Percentiles rank a stretch among this genome's conserved stretches.
These are phyloP conservation scores for Fundulus diaphanus DNA, from an alignment of 2,797 vertebrate species.

Conservation along the genomic window DNA sequence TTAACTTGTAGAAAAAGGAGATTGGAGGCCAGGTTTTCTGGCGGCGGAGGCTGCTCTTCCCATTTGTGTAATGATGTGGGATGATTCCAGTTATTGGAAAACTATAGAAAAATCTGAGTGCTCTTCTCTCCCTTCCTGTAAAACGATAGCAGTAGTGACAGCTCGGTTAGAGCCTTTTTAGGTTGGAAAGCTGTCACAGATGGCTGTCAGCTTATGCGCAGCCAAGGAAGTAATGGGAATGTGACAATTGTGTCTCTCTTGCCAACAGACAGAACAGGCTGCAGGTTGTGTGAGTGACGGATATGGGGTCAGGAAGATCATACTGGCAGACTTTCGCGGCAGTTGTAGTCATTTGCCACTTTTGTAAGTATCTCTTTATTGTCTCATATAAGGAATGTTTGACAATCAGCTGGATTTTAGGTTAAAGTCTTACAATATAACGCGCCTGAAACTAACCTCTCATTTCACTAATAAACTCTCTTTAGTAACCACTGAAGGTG, in stretches of 20 bases:
- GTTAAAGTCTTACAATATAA: background rate
- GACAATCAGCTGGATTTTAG: background rate
- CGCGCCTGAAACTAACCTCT: background rate
- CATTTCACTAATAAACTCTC: conserved; percentile 20
- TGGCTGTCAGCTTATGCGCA: conserved; percentile 49
- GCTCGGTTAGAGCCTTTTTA: conserved; percentile 58
- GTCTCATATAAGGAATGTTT: conserved; percentile 16
- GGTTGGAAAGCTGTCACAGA: conserved; percentile 68
- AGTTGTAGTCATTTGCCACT: conserved; percentile 56
- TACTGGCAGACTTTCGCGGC: conserved; percentile 56
- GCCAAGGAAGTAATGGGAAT: conserved; percentile 65
- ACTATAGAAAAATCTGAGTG: conserved; percentile 59
- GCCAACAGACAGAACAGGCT: conserved; percentile 76
- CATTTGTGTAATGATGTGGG: conserved; percentile 79
- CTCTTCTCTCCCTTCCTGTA: conserved; percentile 45
- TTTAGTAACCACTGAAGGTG: conserved; percentile 35
- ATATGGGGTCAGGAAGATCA: conserved; percentile 72
- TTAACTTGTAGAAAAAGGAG: conserved; percentile 65
- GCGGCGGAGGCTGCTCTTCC: conserved; percentile 51
- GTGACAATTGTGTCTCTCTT: conserved; percentile 68
- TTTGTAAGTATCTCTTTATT: conserved; percentile 71
- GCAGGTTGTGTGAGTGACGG: conserved; percentile 75
- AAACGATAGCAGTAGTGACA: conserved; percentile 63
- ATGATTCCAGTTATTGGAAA: conserved; percentile 77
- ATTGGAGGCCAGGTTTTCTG: conserved; percentile 59